Conservation (phyloP, 2,888 invertebrate genomes). For the Parnassius glacialis region DNA sequence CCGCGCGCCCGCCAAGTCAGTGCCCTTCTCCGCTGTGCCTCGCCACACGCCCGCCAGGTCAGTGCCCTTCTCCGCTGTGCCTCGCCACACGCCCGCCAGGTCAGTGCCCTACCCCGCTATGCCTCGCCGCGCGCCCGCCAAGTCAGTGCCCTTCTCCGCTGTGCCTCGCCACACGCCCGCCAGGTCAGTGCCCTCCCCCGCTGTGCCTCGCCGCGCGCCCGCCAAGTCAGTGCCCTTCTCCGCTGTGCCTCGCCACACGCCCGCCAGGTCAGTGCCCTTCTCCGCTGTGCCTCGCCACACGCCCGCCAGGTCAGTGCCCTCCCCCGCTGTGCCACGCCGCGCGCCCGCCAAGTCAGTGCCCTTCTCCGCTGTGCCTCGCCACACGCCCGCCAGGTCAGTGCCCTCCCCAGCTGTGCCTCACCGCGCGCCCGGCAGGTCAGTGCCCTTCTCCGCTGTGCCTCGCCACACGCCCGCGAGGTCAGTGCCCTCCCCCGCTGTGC, state of each 20-base stretch:
- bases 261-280: conserved; percentile 80
- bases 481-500: conserved; percentile 7
- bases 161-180: conserved; percentile 23
- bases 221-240: too few relatives aligned
- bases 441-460: neutral
- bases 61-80: too few relatives aligned
- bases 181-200: too few relatives aligned
- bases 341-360: too few relatives aligned
- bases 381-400: conserved; percentile 81
- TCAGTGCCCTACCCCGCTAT: too few relatives aligned
- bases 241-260: conserved; percentile 84
- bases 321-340: neutral
- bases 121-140: too few relatives aligned
- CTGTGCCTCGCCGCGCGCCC: too few relatives aligned
- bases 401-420: conserved; percentile 57
- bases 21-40: too few relatives aligned
- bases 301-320: neutral
- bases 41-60: too few relatives aligned
- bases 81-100: too few relatives aligned
- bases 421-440: conserved; percentile 23
- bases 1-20: too few relatives aligned
- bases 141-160: neutral
- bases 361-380: conserved; percentile 79
- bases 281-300: conserved; percentile 19
- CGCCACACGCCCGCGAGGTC: too few relatives aligned